phyloP scores from a whole-genome alignment of 2,888 invertebrate genomes.

The Calameuta pallipes region DNA sequence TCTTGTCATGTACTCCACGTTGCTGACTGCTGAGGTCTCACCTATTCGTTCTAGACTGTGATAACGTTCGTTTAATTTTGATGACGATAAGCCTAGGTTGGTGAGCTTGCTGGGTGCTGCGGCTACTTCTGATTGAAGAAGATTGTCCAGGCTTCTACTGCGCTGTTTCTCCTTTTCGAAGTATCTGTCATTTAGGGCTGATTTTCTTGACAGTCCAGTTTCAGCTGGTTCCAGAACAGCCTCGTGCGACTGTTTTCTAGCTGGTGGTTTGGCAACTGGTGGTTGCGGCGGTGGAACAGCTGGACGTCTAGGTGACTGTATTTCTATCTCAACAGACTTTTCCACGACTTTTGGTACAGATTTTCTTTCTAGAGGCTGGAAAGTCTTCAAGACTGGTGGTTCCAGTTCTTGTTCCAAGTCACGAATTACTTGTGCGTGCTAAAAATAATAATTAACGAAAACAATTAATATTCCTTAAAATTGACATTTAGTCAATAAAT shows the following conservation, averaged over 20 bases:
- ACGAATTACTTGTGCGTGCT: slow-evolving; percentile 61
- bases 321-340: slow-evolving; percentile 62
- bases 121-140: slow-evolving; percentile 73
- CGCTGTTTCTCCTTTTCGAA: slow-evolving; percentile 86
- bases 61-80: slow-evolving; percentile 88
- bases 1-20: slow-evolving; percentile 64
- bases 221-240: slow-evolving; percentile 66
- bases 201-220: slow-evolving; percentile 77
- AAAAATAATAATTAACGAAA: slow-evolving; percentile 12
- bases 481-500: background rate
- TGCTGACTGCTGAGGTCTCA: slow-evolving; percentile 55
- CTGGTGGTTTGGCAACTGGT: slow-evolving; percentile 61
- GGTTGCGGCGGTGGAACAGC: slow-evolving; percentile 66
- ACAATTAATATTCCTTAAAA: background rate
- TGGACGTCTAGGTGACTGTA: slow-evolving; percentile 62
- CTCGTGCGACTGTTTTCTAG: slow-evolving; percentile 81
- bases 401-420: slow-evolving; percentile 62
- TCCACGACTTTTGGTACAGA: slow-evolving; percentile 58
- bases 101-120: slow-evolving; percentile 73
- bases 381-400: slow-evolving; percentile 61
- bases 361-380: slow-evolving; percentile 63
- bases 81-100: slow-evolving; percentile 84
- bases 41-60: slow-evolving; percentile 80
- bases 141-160: slow-evolving; percentile 84
- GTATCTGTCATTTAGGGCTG: slow-evolving; percentile 89